phyloP scores from a whole-genome alignment of 1,140 invertebrate species.

The Bombus waltoni region DNA sequence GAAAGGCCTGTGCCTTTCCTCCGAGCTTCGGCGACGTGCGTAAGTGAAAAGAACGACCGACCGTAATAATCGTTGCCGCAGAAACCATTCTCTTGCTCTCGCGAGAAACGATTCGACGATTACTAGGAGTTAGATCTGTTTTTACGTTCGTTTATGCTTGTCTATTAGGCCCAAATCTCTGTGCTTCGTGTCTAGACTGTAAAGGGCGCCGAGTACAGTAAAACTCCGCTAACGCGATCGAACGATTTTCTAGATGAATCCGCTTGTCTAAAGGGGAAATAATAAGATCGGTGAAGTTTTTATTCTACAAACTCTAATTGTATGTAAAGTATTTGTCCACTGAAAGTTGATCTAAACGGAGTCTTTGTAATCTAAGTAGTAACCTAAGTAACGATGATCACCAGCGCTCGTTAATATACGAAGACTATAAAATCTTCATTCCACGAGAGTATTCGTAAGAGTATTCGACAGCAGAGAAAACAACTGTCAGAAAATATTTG shows the following conservation, averaged over 20 bases:
- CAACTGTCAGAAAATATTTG: neutral
- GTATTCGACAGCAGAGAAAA: neutral
- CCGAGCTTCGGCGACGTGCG: conserved; percentile 30
- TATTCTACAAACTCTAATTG: too few species aligned
- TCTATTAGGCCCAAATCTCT: neutral
- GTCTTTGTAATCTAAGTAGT: too few species aligned
- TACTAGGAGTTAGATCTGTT: conserved; percentile 19
- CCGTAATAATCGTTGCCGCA: conserved; percentile 40
- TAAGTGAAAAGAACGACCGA: conserved; percentile 46
- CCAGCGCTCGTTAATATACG: too few species aligned
- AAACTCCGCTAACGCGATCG: neutral
- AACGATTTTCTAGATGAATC: too few species aligned
- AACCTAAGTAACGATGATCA: too few species aligned
- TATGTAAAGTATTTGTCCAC: too few species aligned
- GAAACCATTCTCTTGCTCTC: conserved; percentile 20
- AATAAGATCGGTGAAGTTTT: too few species aligned
- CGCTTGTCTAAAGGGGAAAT: too few species aligned
- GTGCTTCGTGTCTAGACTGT: neutral
- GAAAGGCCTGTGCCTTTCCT: conserved; percentile 11
- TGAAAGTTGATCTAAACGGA: too few species aligned
- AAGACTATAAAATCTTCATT: neutral
- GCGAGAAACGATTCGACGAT: neutral
- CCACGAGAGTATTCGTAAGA: too few species aligned
- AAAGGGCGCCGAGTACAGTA: rapidly evolving
- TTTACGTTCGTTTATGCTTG: conserved; percentile 32